A percentile compares a stretch with the other conserved stretches of the same genome.
These are phyloP conservation scores for Yponomeuta plumbellus DNA, from an alignment of 2,888 invertebrate species.

Conservation along the genomic window DNA sequence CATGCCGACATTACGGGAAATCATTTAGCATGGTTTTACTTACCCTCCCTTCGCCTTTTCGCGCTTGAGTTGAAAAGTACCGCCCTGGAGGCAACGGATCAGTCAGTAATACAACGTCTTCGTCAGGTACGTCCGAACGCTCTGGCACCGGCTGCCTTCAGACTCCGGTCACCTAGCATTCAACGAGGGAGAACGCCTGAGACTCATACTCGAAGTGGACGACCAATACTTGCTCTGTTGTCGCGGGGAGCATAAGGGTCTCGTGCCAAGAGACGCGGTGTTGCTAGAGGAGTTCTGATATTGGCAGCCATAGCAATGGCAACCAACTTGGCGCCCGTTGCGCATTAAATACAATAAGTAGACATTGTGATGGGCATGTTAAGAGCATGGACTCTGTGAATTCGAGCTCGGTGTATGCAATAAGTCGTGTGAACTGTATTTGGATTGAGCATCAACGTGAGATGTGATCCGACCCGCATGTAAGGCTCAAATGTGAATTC, in stretches of 20 bases:
- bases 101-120: background rate
- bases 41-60: too few relatives aligned
- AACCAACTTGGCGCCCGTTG: slow-evolving; percentile 63
- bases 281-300: slow-evolving; percentile 72
- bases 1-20: too few relatives aligned
- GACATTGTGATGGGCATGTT: background rate
- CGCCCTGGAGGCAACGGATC: background rate
- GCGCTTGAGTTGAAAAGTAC: too few relatives aligned
- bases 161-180: slow-evolving; percentile 87
- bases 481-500: slow-evolving; percentile 11
- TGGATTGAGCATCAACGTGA: background rate
- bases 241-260: slow-evolving; percentile 84
- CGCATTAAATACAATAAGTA: slow-evolving; percentile 29
- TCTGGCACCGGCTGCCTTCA: slow-evolving; percentile 84
- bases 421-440: slow-evolving; percentile 5
- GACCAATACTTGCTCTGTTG: slow-evolving; percentile 85
- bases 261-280: slow-evolving; percentile 84
- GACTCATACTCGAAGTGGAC: slow-evolving; percentile 85
- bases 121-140: slow-evolving; percentile 80
- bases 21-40: too few relatives aligned
- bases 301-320: slow-evolving; percentile 65
- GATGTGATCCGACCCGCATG: background rate
- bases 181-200: slow-evolving; percentile 84
- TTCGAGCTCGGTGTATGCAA: slow-evolving; percentile 3
- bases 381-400: background rate